phyloP scores from a whole-genome alignment of 30 jellyfish, hydroid and myxozoan genomes.

The Morbakka virulenta region DNA sequence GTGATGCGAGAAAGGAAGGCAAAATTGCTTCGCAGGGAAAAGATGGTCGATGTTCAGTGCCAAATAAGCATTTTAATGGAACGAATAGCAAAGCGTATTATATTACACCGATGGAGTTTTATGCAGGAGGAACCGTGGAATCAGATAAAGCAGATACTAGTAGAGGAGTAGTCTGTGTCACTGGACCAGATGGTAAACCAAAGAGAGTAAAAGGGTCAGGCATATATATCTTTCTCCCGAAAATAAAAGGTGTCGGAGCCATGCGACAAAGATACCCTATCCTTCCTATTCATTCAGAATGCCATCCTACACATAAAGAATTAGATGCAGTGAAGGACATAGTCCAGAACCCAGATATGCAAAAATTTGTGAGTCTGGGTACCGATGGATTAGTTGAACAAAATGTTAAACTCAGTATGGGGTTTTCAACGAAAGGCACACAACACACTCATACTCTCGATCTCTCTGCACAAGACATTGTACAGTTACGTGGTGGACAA shows the following conservation, averaged over 20 bases:
- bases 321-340: constrained; percentile 73
- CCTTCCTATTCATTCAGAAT: constrained; percentile 93
- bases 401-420: constrained; percentile 45
- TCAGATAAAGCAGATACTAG: constrained; percentile 79
- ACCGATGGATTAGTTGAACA: constrained; percentile 5
- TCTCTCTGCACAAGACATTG: constrained; percentile 50
- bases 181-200: constrained; percentile 45
- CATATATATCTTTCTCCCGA: constrained; percentile 65
- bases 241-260: constrained; percentile 79
- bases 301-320: constrained; percentile 87
- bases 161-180: constrained; percentile 37
- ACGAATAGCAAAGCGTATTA: constrained; percentile 69
- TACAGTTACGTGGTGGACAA: constrained; percentile 68
- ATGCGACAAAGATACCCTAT: constrained; percentile 86
- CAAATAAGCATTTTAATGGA: constrained; percentile 60
- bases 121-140: constrained; percentile 47
- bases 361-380: constrained; percentile 38
- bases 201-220: constrained; percentile 80
- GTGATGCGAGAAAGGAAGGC: constrained; percentile 49
- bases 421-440: constrained; percentile 32
- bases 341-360: constrained; percentile 64
- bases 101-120: constrained; percentile 75
- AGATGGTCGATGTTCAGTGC: constrained; percentile 59
- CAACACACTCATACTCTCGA: constrained; percentile 66
- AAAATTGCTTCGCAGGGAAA: constrained; percentile 48